Evolutionary conservation across 2,797 vertebrate genomes (phyloP), one percentile per base, ranked within the genome.

Genomic region (Spinibarbus caldwelli): DNA sequence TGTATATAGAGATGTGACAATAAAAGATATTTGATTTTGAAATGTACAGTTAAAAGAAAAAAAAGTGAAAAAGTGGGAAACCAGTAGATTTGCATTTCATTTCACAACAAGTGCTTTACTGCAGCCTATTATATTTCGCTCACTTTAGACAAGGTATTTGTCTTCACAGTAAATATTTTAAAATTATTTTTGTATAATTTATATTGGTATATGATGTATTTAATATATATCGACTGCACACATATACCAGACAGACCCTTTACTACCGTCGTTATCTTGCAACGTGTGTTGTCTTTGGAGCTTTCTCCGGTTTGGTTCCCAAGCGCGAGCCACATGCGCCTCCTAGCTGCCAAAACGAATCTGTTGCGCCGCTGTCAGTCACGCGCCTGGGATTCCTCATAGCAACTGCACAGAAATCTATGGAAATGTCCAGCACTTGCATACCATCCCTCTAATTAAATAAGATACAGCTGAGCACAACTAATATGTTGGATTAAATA

Each of bases 321-420:
- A 57, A 72, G 75, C 77, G 86, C 86, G 91, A 93, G 90, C 36
- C 88, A 79, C 89, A 93, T 81, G 82, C 91, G 95, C 92, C 95
- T 91, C 93, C 93, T 95, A 93, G 91, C 86, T 93, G 90, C 34
- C 34, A 0, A 41, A 72, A 52, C 7, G 11, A 7, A 66, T 80
- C 36, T 72, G 62, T 78, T 67, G 73, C 90, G 84, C 86, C 9
- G 26, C 70, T 47, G 62, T 78, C 80, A 66, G 57, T 80, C 84
- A 80, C 70, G 68, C 80, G 80, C 52, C 38, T n/a, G 54, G 68
- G 21, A 57, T 47, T 79, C 54, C 36, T 62, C 10, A 36, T 78
- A n/a, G 31, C 83, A 59, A 19, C 67, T 14, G 43, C 41, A 64
- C 67, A 72, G 21, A 83, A 64, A 47, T 82, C 26, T 47, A 54